A percentile compares a stretch with the other conserved stretches of the same genome.
phyloP scores from a whole-genome alignment of 2,797 vertebrate genomes.

The Catostomus latipinnis region DNA sequence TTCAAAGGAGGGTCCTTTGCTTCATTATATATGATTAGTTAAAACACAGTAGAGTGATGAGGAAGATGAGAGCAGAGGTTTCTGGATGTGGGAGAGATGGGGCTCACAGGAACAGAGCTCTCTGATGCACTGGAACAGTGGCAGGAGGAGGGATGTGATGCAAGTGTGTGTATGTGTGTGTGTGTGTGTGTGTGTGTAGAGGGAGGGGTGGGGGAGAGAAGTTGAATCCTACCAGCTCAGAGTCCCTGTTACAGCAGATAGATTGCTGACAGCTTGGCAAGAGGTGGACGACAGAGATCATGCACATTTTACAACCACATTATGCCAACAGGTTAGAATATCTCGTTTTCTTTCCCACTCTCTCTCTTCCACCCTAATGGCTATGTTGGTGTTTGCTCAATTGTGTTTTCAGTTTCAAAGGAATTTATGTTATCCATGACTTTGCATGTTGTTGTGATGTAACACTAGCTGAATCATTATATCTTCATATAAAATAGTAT shows the following conservation, averaged over 20 bases:
- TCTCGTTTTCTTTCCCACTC: slow-evolving; percentile 3
- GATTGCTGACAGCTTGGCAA: slow-evolving; percentile 42
- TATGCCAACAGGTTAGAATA: slow-evolving; percentile 44
- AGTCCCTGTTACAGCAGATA: slow-evolving; percentile 39
- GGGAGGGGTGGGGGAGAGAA: slow-evolving; percentile 3
- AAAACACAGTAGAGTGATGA: neutral
- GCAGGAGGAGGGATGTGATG: slow-evolving; percentile 26
- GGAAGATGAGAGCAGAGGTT: slow-evolving; percentile 10
- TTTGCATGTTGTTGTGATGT: too few relatives aligned
- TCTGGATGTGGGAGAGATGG: slow-evolving; percentile 31
- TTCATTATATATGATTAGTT: neutral
- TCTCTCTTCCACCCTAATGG: neutral
- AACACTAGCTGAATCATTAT: neutral
- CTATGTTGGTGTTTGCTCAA: neutral
- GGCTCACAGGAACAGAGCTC: slow-evolving; percentile 5
- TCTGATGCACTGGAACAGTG: slow-evolving; percentile 23
- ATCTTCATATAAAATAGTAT: neutral
- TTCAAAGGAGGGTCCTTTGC: neutral
- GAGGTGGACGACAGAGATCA: slow-evolving; percentile 33
- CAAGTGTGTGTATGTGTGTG: neutral
- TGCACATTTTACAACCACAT: slow-evolving; percentile 48
- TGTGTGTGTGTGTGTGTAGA: neutral
- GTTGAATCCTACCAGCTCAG: slow-evolving; percentile 34
- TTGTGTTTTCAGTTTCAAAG: too few relatives aligned
- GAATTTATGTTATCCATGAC: too few relatives aligned